These are phyloP conservation scores for Cryptotis parvus DNA, from an alignment of 2,113 vertebrate genomes.

Conservation along the genomic window DNA sequence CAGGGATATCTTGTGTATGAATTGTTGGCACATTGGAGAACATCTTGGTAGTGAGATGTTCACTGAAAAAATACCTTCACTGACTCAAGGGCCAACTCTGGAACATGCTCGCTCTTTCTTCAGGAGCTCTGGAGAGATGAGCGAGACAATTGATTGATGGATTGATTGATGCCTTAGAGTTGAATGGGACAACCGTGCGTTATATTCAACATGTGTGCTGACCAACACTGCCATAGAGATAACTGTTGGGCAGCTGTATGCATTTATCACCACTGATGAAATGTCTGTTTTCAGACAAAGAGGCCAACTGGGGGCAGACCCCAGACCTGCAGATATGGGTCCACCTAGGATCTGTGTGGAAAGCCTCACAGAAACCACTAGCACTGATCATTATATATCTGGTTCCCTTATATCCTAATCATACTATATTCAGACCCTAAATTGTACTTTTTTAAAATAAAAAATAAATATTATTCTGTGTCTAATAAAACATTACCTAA, in stretches of 20 bases:
- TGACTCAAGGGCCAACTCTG: neutral
- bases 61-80: neutral
- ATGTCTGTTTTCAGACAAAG: neutral
- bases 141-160: neutral
- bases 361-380: no score
- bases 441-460: neutral
- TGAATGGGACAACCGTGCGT: neutral
- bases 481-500: neutral
- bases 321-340: neutral
- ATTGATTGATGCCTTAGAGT: neutral
- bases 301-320: neutral
- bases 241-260: neutral
- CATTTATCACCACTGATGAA: neutral
- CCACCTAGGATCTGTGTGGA: fast-evolving
- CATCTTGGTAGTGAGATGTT: neutral
- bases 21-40: neutral
- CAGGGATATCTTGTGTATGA: no score
- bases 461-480: neutral
- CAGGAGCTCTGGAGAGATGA: neutral
- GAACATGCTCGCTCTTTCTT: neutral
- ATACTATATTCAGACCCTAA: neutral
- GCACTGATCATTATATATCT: neutral
- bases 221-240: neutral
- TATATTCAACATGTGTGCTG: no score
- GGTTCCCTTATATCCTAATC: neutral